phyloP scores from a whole-genome alignment of 2,888 invertebrate species.

The Coecobrya sp. region DNA sequence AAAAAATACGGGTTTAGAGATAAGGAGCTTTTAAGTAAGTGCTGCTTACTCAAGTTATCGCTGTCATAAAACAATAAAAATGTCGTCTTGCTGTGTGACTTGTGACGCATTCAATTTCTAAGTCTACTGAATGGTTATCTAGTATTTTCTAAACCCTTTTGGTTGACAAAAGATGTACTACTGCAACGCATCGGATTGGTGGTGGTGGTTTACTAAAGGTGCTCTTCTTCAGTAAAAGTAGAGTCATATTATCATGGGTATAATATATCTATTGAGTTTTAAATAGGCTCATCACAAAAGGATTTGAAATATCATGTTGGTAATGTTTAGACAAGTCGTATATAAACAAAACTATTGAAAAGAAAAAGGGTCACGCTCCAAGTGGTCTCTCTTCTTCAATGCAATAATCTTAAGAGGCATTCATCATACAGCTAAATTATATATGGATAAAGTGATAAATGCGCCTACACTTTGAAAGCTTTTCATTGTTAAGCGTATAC shows the following conservation, averaged over 20 bases:
- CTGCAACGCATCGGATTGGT: neutral
- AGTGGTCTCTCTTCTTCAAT: constrained; percentile 52
- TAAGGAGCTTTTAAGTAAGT: constrained; percentile 41
- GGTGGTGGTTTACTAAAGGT: constrained; percentile 2
- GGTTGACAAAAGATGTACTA: constrained; percentile 36
- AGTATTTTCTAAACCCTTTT: constrained; percentile 56
- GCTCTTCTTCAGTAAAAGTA: neutral
- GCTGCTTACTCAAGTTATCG: constrained; percentile 30
- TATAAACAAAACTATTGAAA: constrained; percentile 68
- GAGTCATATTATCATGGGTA: neutral
- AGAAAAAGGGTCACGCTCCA: constrained; percentile 75
- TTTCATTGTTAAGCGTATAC: neutral
- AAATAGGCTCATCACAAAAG: constrained; percentile 43
- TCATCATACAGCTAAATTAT: constrained; percentile 12
- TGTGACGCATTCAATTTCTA: constrained; percentile 43
- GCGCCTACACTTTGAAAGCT: constrained; percentile 44
- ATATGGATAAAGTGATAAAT: constrained; percentile 32
- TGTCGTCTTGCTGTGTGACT: constrained; percentile 59
- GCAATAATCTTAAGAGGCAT: constrained; percentile 45
- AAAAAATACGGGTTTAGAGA: constrained; percentile 25
- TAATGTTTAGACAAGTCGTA: constrained; percentile 68
- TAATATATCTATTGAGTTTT: neutral
- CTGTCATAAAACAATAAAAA: constrained; percentile 75
- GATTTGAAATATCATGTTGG: constrained; percentile 12
- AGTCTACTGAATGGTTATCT: neutral